Evolutionary conservation across 2,888 invertebrate genomes (phyloP).

Genomic region (Sphinx pinastri): DNA sequence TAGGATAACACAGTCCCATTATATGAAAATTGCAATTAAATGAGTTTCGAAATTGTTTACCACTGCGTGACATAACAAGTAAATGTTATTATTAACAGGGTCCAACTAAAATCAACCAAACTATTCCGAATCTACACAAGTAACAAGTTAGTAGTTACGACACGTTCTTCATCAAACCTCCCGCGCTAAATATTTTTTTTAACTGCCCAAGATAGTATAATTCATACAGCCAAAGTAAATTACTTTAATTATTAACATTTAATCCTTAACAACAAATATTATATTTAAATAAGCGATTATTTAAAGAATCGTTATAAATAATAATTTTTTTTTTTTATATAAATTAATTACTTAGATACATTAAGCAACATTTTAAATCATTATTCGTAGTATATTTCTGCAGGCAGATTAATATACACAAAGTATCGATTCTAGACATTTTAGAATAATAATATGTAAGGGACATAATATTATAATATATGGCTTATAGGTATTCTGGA

Average conservation of each 20-base stretch:
- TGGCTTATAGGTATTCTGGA: too few relatives aligned
- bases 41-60: not conserved
- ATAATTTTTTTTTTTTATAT: too few relatives aligned
- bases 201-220: slow-evolving; percentile 20
- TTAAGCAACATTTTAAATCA: too few relatives aligned
- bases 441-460: too few relatives aligned
- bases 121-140: too few relatives aligned
- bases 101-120: not conserved
- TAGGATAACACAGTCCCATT: slow-evolving; percentile 70
- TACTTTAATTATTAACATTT: not conserved
- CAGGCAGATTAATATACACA: too few relatives aligned
- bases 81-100: not conserved
- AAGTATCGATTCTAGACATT: too few relatives aligned
- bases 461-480: too few relatives aligned
- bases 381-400: too few relatives aligned
- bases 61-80: not conserved
- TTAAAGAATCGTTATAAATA: not conserved
- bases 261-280: not conserved
- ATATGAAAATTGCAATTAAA: not conserved
- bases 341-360: too few relatives aligned
- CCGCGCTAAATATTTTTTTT: slow-evolving; percentile 39
- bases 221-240: slow-evolving; percentile 19
- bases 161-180: slow-evolving; percentile 27
- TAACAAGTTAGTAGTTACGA: slow-evolving; percentile 20
- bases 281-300: not conserved